Base-by-base conservation (phyloP, 2,797 vertebrate genomes). In the Sternarchorhynchus goeldii region DNA sequence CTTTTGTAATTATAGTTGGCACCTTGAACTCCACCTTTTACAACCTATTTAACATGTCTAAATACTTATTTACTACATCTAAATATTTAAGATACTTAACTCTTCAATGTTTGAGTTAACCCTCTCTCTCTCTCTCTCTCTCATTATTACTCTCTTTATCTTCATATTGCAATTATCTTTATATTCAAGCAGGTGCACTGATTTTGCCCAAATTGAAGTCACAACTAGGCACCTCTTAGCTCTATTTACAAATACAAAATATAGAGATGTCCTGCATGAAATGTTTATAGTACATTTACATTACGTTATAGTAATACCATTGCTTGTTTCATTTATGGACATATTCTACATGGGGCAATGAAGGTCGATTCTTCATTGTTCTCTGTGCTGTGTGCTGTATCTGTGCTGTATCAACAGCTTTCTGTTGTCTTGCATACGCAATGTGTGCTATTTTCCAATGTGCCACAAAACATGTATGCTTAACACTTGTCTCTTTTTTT, bases 1-100 rank as follows among this genome's bases (percentile, higher is more conserved):
- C 89, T 88, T 90, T 92, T 91, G 91, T 82, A 32, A 73, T 89
- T 90, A 91, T 90, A 87, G 88, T 81, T 68, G 79, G 77, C 63
- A 79, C 57, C 60, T 60, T 66, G 50, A 76, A 41, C 59, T 57
- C 72, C 53, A 74, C 34, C 55, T 63, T 55, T 55, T 21, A 34
- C n/a, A 58, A 50, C 41, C 67, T 76, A 29, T 73, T 58, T 68
- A 45, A 59, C 41, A 59, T 10, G 3, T 10, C 63, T 10, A 25
- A 25, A 25, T 25, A 25, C 25, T 25, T 25, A 25, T 25, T 25
- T 25, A 25, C 25, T 25, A 25, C 25, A 25, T 25, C 25, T 25
- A 25, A 25, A 25, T 25, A 25, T 25, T 25, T 25, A 25, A 25
- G 25, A 25, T 25, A 25, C 25, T 25, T 25, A 25, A 25, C 25